Evolutionary conservation across 2,888 invertebrate species (phyloP), one percentile per base, ranked within the genome.

Genomic region (Malacosoma neustria): DNA sequence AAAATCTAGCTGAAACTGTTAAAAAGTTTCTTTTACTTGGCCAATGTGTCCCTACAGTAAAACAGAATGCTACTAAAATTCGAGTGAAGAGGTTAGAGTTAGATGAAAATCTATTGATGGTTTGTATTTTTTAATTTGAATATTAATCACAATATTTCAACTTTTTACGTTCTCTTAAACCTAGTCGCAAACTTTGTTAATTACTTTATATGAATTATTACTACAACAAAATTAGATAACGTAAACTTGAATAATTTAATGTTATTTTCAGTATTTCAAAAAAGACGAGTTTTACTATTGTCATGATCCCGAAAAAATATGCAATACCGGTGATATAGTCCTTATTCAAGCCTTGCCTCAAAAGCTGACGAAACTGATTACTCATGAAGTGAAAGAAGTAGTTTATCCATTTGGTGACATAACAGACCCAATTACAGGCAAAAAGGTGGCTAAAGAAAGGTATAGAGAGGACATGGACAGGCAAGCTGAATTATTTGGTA

Each of bases 391-490:
- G 0, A 87, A 92, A 57, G 90, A 95, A 65, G 89, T 96, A 3
- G 88, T 96, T 11, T 94, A 93, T 71, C 92, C 92, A 1, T 77
- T 92, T 51, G 96, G 96, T 50, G 94, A 96, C 73, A 82, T 95
- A 35, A 93, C 91, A n/a, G 95, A 95, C 73, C 96, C 96, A 1
- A 79, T 96, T 13, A 92, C 93, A 32, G 93, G 93, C 11, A 94
- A 93, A 63, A 92, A 92, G 71, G 91, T 93, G 30, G 90, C 92
- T 0, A 91, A 87, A 35, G 89, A 89, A 43, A 86, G 87, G 58
- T 96, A 92, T 61, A 90, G 95, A 57, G 93, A 94, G 42, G 89
- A 93, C 40, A 87, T 94, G 42, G 91, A 92, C 33, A 88, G 86
- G 54, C 82, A 89, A 37, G 88, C 87, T 46, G 81, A 91, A 60